Evolutionary conservation across 2,888 invertebrate genomes (phyloP).

Genomic region (Mesopsocus fuscifrons): DNA sequence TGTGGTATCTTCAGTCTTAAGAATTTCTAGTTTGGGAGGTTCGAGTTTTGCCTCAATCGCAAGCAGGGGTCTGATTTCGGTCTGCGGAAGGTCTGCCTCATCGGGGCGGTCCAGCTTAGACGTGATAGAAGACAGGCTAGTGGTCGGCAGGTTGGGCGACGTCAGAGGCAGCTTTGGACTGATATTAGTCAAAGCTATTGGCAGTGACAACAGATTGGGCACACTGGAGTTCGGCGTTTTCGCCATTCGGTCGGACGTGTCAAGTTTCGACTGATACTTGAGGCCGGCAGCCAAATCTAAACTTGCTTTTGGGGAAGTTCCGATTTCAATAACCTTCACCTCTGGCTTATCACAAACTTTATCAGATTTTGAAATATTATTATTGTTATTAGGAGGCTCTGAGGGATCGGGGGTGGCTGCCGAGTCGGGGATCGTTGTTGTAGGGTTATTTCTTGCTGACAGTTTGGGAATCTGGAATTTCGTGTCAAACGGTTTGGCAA

Average conservation of each 20-base stretch:
- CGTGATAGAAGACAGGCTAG: conserved; percentile 15
- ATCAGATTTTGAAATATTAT: conserved; percentile 2
- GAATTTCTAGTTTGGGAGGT: background rate
- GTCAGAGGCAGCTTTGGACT: conserved; percentile 5
- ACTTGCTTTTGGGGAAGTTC: background rate
- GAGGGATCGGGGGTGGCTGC: conserved; percentile 14
- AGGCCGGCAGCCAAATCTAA: conserved; percentile 1
- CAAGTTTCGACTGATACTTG: background rate
- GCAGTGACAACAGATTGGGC: conserved; percentile 3
- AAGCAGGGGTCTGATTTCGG: conserved; percentile 2
- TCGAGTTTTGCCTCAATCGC: background rate
- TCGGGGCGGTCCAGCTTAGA: background rate
- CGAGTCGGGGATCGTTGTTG: conserved; percentile 12
- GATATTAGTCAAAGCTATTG: background rate
- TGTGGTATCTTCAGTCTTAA: background rate
- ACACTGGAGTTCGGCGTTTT: conserved; percentile 1
- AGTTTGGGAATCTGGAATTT: conserved; percentile 79
- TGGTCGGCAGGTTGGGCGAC: conserved; percentile 15
- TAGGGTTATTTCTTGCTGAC: conserved; percentile 30
- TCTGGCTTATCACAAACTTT: background rate
- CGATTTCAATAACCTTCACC: background rate
- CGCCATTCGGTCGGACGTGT: background rate
- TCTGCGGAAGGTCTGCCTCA: background rate
- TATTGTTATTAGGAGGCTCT: conserved; percentile 7
- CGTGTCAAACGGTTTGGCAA: conserved; percentile 35